Evolutionary conservation across 2,888 invertebrate genomes (phyloP).

Genomic region (Pachycephus smyrnensis): DNA sequence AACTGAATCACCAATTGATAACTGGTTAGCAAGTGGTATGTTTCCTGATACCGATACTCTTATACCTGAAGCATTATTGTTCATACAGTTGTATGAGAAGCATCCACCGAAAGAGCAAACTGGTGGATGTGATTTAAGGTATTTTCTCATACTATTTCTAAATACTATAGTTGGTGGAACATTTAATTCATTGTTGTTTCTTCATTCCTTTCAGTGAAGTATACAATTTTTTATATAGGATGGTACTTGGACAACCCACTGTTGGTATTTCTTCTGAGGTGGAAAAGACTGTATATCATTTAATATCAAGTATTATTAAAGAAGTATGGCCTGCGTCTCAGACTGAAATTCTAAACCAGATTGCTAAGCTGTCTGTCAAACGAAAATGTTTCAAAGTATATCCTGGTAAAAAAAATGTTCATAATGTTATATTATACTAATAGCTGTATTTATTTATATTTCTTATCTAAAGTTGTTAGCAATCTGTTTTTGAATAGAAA

Average conservation of each 20-base stretch:
- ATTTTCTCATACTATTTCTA: neutral
- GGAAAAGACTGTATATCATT: slow-evolving; percentile 31
- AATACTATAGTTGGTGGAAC: neutral
- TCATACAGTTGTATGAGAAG: slow-evolving; percentile 52
- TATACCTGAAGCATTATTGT: slow-evolving; percentile 52
- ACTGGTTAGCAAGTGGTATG: slow-evolving; percentile 46
- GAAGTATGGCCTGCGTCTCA: slow-evolving; percentile 39
- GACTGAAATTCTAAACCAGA: slow-evolving; percentile 19
- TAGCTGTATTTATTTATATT: neutral
- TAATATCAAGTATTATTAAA: slow-evolving; percentile 37
- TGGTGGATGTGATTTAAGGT: slow-evolving; percentile 46
- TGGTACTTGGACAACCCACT: slow-evolving; percentile 34
- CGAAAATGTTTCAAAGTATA: neutral
- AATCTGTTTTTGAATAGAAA: neutral
- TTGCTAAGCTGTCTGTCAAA: slow-evolving; percentile 8
- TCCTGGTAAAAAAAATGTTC: slow-evolving; percentile 5
- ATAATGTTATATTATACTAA: neutral
- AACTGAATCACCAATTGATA: slow-evolving; percentile 30
- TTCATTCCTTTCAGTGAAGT: slow-evolving; percentile 44
- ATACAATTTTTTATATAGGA: slow-evolving; percentile 53
- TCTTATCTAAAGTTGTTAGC: neutral
- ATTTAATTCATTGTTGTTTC: slow-evolving; percentile 4
- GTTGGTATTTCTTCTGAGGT: slow-evolving; percentile 36
- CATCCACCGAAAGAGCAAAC: slow-evolving; percentile 48
- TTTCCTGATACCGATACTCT: slow-evolving; percentile 41